These are phyloP conservation scores for Chromoteleia sp. DNA, from an alignment of 2,888 invertebrate genomes.

Conservation along the genomic window DNA sequence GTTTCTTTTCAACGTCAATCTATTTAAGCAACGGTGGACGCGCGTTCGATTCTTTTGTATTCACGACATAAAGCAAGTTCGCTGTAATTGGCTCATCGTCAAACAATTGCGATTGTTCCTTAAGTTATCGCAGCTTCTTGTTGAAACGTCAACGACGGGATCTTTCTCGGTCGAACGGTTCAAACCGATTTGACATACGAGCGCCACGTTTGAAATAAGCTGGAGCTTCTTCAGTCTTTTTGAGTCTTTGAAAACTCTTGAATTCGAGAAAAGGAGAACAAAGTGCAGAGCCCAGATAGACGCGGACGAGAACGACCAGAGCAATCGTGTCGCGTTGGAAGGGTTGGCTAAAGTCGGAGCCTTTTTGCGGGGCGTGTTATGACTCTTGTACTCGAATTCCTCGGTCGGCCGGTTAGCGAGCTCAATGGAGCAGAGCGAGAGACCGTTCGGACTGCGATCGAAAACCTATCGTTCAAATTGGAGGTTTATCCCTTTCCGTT, in stretches of 20 bases:
- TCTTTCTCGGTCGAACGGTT: background rate
- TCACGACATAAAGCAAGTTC: constrained; percentile 17
- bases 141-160: constrained; percentile 11
- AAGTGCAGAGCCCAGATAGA: background rate
- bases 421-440: constrained; percentile 31
- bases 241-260: constrained; percentile 27
- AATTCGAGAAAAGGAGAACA: constrained; percentile 24
- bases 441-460: constrained; percentile 20
- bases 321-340: background rate
- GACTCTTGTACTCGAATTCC: constrained; percentile 2
- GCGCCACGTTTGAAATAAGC: constrained; percentile 2
- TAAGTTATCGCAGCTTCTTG: constrained; percentile 18
- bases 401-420: constrained; percentile 30
- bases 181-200: constrained; percentile 34
- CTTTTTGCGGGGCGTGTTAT: constrained; percentile 8
- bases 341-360: background rate
- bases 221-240: constrained; percentile 26
- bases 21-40: constrained; percentile 11
- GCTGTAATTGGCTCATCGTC: constrained; percentile 36
- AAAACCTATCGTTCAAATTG: constrained; percentile 25
- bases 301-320: background rate
- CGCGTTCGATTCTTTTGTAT: constrained; percentile 14
- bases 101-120: constrained; percentile 38
- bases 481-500: constrained; percentile 8
- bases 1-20: constrained; percentile 9